Evolutionary conservation across 2,113 vertebrate species (phyloP), one percentile per base, ranked within the genome.

Genomic region (Oplegnathus fasciatus): DNA sequence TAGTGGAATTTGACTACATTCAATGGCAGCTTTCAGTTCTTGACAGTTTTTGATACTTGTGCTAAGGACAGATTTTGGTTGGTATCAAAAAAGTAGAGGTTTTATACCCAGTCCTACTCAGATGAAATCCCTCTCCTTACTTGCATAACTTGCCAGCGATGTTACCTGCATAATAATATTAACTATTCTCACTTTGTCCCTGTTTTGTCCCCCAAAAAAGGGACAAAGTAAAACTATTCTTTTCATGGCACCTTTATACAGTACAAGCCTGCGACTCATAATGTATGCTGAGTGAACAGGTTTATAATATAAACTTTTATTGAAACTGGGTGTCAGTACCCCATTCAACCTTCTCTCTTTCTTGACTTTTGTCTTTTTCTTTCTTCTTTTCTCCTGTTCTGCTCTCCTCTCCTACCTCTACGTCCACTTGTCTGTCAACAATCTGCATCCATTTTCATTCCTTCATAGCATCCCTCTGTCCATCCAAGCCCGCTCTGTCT

Each of bases 371-470:
- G 34, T 37, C 60, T 66, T 22, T 84, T 15, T 67, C 54, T 78
- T 30, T 69, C 55, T 57, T 54, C 2, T 10, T 20, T 83, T 34
- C 42, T 11, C 48, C 70, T 84, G 1, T 75, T 74, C 66, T 34
- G 9, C 20, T 73, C 65, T 81, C n/a, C 9, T 50, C 67, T 37
- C 80, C 67, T 30, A 50, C 44, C 57, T 87, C 57, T 50, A 0
- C 10, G 5, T 75, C 80, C 64, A 82, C 44, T 26, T 68, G 82
- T 91, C 78, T 34, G 71, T 89, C 72, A 57, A 75, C 81, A 18
- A 37, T 78, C 85, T 48, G 70, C 58, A 20, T 82, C 58, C 80
- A 88, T 79, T 86, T 65, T 85, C 83, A 91, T 65, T 75, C 76
- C 82, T 66, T 79, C 85, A 71, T 75, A 15, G 11, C 68, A n/a